A percentile compares a stretch with the other conserved stretches of the same genome.
Evolutionary conservation across 2,797 vertebrate genomes (phyloP).

Genomic region (Phoeniculus purpureus): DNA sequence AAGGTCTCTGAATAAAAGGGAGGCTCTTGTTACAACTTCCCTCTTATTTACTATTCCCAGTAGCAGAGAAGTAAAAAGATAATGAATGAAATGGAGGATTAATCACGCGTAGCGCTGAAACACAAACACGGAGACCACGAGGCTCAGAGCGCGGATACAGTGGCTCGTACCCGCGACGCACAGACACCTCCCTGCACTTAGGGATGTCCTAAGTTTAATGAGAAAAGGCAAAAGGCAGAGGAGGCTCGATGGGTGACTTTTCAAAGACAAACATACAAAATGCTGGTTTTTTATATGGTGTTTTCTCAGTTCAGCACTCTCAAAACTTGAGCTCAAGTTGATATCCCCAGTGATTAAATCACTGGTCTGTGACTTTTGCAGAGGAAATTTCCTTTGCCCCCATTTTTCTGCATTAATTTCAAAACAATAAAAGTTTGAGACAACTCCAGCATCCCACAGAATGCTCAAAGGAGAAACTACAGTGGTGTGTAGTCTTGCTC

Average conservation of each 20-base stretch:
- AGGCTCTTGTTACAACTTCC: conserved; percentile 67
- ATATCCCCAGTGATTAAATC: background rate
- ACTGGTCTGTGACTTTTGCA: background rate
- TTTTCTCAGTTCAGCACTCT: background rate
- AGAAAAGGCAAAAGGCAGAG: background rate
- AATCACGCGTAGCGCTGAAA: conserved; percentile 15
- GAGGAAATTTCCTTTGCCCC: background rate
- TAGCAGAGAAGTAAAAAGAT: conserved; percentile 57
- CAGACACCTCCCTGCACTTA: background rate
- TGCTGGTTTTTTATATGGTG: background rate
- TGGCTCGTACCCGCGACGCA: fast-evolving
- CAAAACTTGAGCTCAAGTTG: background rate
- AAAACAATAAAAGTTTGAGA: background rate
- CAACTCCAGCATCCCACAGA: background rate
- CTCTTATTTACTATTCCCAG: conserved; percentile 67
- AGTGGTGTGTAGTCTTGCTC: background rate
- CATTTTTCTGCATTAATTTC: background rate
- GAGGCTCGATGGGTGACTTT: background rate
- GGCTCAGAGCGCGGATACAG: background rate
- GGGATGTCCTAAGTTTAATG: background rate
- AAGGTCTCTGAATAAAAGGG: conserved; percentile 62
- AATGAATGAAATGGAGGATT: conserved; percentile 56
- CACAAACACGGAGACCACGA: background rate
- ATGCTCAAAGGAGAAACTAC: background rate
- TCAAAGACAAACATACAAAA: background rate